Evolutionary conservation across 23 tunicate species (phyloP).

Genomic region (Trididemnum clinides): DNA sequence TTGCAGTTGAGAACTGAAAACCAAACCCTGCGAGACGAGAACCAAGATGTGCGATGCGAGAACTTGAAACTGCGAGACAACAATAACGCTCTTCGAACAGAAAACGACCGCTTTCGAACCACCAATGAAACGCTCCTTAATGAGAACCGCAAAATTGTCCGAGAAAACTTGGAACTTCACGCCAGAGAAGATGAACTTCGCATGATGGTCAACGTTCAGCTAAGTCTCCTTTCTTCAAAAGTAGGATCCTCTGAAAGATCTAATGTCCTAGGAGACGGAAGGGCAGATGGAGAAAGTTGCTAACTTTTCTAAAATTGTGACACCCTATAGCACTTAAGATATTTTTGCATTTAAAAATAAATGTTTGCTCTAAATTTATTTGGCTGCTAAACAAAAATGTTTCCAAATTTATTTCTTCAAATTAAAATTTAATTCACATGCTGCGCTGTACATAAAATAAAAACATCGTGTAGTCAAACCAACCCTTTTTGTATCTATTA

Average conservation of each 20-base stretch:
- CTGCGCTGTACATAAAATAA: too few species aligned
- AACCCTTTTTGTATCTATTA: too few species aligned
- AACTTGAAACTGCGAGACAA: slow-evolving; percentile 81
- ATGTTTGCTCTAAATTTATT: too few species aligned
- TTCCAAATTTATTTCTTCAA: too few species aligned
- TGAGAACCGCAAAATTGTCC: slow-evolving; percentile 65
- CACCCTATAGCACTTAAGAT: too few species aligned
- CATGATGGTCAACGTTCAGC: slow-evolving; percentile 82
- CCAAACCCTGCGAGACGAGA: slow-evolving; percentile 85
- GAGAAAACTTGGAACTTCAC: slow-evolving; percentile 81
- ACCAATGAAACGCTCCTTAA: slow-evolving; percentile 57
- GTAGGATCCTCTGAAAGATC: slow-evolving; percentile 46
- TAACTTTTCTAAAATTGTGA: background rate
- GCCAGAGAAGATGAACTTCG: slow-evolving; percentile 89
- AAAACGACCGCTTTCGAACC: slow-evolving; percentile 77
- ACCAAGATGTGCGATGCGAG: slow-evolving; percentile 83
- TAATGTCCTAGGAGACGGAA: slow-evolving; percentile 33
- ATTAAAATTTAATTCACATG: too few species aligned
- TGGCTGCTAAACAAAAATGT: too few species aligned
- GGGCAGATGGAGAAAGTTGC: slow-evolving; percentile 25
- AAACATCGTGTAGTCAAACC: too few species aligned
- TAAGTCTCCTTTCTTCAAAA: slow-evolving; percentile 74
- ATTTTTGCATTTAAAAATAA: too few species aligned
- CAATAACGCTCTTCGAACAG: slow-evolving; percentile 67
- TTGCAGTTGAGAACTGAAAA: slow-evolving; percentile 78